phyloP scores from a whole-genome alignment of 2,113 vertebrate species.

The Otocyon megalotis region DNA sequence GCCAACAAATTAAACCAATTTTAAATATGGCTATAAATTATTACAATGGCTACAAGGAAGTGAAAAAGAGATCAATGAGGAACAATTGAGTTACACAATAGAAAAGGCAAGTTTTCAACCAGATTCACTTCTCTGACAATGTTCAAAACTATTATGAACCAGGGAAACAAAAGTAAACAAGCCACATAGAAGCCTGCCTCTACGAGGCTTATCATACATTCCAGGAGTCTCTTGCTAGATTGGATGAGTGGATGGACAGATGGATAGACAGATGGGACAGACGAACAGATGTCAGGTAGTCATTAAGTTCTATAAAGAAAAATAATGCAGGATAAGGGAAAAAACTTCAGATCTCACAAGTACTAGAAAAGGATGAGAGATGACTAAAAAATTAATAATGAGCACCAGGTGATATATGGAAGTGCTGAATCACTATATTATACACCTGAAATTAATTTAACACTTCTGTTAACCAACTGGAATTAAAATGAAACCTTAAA shows the following conservation, averaged over 20 bases:
- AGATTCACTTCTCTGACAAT: constrained; percentile 13
- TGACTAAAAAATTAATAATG: neutral
- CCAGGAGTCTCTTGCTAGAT: neutral
- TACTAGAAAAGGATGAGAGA: neutral
- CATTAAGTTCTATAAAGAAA: neutral
- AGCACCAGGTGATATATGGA: neutral
- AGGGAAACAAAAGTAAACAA: neutral
- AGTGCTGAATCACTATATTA: neutral
- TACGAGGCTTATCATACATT: neutral
- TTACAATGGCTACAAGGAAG: neutral
- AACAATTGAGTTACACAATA: neutral
- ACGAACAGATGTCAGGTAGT: neutral
- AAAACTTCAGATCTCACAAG: neutral
- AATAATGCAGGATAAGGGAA: constrained; percentile 33
- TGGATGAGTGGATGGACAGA: neutral
- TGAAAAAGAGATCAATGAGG: constrained; percentile 17
- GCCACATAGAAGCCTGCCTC: neutral
- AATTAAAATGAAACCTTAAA: neutral
- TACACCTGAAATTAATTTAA: neutral
- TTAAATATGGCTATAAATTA: neutral
- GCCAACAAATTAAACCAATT: constrained; percentile 39
- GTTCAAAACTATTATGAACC: neutral
- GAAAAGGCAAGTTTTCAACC: constrained; percentile 35
- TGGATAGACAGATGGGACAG: neutral
- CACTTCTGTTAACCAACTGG: neutral